Evolutionary conservation across 2,888 invertebrate species (phyloP).

Genomic region (Drosophila kuntzei): DNA sequence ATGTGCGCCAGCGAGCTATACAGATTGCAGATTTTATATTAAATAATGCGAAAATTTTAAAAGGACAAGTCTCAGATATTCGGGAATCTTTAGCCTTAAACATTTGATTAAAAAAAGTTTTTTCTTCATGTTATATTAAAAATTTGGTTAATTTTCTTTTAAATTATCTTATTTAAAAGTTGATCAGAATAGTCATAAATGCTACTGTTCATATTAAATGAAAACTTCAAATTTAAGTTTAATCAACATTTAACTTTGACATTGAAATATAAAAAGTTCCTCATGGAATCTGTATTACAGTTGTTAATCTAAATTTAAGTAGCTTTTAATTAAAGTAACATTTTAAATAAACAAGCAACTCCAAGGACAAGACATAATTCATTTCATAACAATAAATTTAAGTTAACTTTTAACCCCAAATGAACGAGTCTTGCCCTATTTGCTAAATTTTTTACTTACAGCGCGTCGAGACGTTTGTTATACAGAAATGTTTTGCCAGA

Average conservation of each 20-base stretch:
- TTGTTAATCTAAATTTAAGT: conserved; percentile 2
- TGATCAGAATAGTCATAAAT: no score
- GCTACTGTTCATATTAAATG: not conserved
- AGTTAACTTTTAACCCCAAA: conserved; percentile 33
- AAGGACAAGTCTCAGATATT: not conserved
- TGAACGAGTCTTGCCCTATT: conserved; percentile 18
- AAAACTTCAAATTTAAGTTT: not conserved
- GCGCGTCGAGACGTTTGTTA: conserved; percentile 85
- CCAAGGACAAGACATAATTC: conserved; percentile 1
- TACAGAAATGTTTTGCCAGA: conserved; percentile 85
- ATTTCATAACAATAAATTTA: conserved; percentile 31
- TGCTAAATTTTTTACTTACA: conserved; percentile 85
- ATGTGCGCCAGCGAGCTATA: conserved; percentile 85
- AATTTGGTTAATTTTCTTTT: no score
- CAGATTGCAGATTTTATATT: not conserved
- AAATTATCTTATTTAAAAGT: no score
- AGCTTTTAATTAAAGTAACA: conserved; percentile 15
- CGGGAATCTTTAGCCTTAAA: not conserved
- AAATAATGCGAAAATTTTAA: not conserved
- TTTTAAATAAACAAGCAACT: not conserved
- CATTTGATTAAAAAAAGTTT: no score
- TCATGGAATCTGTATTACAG: not conserved
- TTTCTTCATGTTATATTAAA: no score
- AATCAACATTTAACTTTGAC: not conserved
- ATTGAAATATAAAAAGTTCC: not conserved